Percentiles rank a stretch among this genome's conserved stretches.
Evolutionary conservation across 2,797 vertebrate species (phyloP).

Genomic region (Gobionotothen gibberifrons): DNA sequence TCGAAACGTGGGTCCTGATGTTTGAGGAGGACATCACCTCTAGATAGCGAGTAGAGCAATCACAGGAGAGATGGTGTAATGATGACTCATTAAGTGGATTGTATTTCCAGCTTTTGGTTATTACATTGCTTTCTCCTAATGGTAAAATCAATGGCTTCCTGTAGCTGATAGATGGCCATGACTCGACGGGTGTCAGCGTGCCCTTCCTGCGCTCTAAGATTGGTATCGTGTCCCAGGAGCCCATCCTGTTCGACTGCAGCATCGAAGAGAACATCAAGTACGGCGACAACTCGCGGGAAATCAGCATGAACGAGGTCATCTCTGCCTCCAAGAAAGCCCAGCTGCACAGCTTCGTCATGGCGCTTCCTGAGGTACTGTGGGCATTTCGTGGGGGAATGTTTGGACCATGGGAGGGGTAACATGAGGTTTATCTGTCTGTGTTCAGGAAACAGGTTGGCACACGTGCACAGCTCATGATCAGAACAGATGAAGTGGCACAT

Average conservation of each 20-base stretch:
- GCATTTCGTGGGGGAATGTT: not conserved
- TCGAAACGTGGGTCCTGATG: constrained; percentile 49
- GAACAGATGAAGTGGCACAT: not conserved
- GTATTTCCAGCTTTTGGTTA: constrained; percentile 48
- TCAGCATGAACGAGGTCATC: constrained; percentile 85
- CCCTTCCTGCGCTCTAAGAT: constrained; percentile 89
- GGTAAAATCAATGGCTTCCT: constrained; percentile 60
- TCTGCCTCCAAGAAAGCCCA: constrained; percentile 86
- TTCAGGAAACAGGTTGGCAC: not conserved
- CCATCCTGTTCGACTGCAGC: constrained; percentile 88
- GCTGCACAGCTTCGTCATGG: constrained; percentile 88
- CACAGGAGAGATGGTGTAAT: constrained; percentile 44
- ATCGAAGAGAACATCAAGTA: constrained; percentile 89
- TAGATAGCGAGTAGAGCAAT: constrained; percentile 40
- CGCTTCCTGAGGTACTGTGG: constrained; percentile 84
- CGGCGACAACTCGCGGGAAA: constrained; percentile 84
- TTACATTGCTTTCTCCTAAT: constrained; percentile 52
- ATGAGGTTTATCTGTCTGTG: not conserved
- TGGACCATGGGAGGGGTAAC: not conserved
- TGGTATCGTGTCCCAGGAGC: constrained; percentile 90
- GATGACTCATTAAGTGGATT: constrained; percentile 66
- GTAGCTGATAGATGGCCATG: constrained; percentile 86
- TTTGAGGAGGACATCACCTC: constrained; percentile 64
- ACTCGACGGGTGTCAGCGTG: constrained; percentile 78
- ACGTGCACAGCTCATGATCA: not conserved